phyloP scores from a whole-genome alignment of 2,113 vertebrate species.

The Anguilla japonica region DNA sequence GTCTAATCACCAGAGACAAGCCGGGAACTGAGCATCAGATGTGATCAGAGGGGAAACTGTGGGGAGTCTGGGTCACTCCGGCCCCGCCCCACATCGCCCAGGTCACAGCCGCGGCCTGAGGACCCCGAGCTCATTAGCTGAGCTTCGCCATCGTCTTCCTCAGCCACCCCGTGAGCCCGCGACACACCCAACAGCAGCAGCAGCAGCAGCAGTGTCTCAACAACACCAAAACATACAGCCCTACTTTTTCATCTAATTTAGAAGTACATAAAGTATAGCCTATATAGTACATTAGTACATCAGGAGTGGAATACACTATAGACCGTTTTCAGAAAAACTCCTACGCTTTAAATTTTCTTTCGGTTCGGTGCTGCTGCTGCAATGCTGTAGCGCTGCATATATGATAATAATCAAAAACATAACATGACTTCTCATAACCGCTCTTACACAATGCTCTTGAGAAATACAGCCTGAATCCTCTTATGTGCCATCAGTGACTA shows the following conservation, averaged over 20 bases:
- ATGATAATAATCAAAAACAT: neutral
- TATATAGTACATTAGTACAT: too few relatives aligned
- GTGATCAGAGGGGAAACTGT: neutral
- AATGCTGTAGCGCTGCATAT: neutral
- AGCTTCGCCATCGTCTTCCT: neutral
- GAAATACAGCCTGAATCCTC: neutral
- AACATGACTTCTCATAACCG: neutral
- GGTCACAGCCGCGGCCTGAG: neutral
- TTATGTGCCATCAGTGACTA: neutral
- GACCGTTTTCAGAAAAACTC: neutral
- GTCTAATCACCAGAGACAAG: neutral
- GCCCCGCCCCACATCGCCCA: neutral
- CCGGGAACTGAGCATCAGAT: neutral
- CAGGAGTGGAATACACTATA: too few relatives aligned
- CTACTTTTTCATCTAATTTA: neutral
- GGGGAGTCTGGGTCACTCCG: neutral
- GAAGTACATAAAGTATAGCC: too few relatives aligned
- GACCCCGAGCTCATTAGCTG: constrained; percentile 12
- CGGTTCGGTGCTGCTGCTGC: neutral
- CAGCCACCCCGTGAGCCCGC: neutral
- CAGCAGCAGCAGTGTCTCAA: neutral
- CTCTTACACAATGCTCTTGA: neutral
- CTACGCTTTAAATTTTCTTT: neutral
- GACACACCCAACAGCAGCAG: neutral
- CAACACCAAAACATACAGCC: neutral